Evolutionary conservation across 2,113 vertebrate species (phyloP), one percentile per base, ranked within the genome.

Genomic region (Polyodon spathula): DNA sequence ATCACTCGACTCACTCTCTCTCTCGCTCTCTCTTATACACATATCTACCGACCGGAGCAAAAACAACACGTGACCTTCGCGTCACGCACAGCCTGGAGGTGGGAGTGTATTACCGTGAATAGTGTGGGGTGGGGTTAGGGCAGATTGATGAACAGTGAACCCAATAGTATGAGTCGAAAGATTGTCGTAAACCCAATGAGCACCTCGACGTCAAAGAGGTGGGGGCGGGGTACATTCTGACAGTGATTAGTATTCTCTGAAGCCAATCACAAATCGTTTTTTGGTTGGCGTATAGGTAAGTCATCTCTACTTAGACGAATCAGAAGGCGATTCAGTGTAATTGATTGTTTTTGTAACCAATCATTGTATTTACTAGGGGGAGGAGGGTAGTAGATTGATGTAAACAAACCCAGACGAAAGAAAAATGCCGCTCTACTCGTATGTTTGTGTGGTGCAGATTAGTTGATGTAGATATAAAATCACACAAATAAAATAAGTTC

Each of bases 11-110:
- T 73, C 74, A 74, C 56, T 76, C 65, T 12, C 46, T 70, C 70
- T 67, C 79, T 76, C 68, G 72, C 73, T 73, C 68, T 60, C 75
- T 73, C 27, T 27, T 27, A 77, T 76, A 82, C 83, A 80, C 80
- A 82, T 78, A 78, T 83, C 84, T 73, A 75, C 69, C 72, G 81
- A 80, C 77, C 80, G 65, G 73, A 81, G 88, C 90, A 88, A 90
- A 92, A 92, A 92, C 90, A 92, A 89, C 89, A 90, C 86, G 80
- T 91, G 89, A 91, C 81, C 66, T 59, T 46, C 62, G 71, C 81
- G 81, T 88, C 83, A 86, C 44, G 14, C 8, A 6, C 12, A 57
- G 41, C 27, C 68, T 3, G 79, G 76, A 41, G 76, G 76, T 56
- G 64, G 65, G 44, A 66, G 46, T 8, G 4, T 3, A 46, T 10